phyloP scores from a whole-genome alignment of 1,140 invertebrate genomes.

The Hylaeus anthracinus region DNA sequence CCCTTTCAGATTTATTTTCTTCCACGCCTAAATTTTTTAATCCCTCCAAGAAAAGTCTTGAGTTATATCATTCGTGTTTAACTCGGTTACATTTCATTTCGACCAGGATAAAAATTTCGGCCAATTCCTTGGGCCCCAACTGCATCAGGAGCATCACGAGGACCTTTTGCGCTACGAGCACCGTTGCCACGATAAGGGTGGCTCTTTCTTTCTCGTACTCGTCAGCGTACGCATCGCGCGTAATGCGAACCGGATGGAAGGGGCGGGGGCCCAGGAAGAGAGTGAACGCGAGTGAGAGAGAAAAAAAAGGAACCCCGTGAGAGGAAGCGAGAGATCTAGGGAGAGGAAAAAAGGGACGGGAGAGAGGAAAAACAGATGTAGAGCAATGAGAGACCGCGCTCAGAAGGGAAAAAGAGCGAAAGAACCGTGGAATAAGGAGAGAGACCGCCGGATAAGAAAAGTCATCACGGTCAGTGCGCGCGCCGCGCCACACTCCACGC shows the following conservation, averaged over 20 bases:
- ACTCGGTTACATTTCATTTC: no score
- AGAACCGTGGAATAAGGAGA: constrained; percentile 10
- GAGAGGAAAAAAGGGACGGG: not conserved
- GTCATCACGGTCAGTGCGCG: constrained; percentile 74
- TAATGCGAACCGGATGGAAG: constrained; percentile 66
- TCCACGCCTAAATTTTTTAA: no score
- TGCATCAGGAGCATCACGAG: no score
- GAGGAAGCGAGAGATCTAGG: not conserved
- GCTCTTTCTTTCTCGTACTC: constrained; percentile 43
- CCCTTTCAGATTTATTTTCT: no score
- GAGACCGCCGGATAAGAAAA: constrained; percentile 69
- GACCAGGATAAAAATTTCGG: no score
- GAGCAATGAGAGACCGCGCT: not conserved
- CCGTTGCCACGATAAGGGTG: constrained; percentile 18
- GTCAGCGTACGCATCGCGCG: constrained; percentile 65
- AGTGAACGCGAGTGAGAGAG: constrained; percentile 14
- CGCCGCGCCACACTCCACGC: constrained; percentile 57
- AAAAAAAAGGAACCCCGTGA: not conserved
- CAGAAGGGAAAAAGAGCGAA: constrained; percentile 15
- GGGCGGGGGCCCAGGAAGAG: constrained; percentile 41
- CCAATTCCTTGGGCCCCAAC: no score
- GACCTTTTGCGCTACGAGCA: not conserved
- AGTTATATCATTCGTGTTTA: no score
- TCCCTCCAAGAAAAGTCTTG: no score
- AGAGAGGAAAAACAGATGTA: constrained; percentile 9